Percentiles rank a stretch among this genome's conserved stretches.
These are phyloP conservation scores for Mylabris phalerata DNA, from an alignment of 1,140 invertebrate genomes.

Conservation along the genomic window DNA sequence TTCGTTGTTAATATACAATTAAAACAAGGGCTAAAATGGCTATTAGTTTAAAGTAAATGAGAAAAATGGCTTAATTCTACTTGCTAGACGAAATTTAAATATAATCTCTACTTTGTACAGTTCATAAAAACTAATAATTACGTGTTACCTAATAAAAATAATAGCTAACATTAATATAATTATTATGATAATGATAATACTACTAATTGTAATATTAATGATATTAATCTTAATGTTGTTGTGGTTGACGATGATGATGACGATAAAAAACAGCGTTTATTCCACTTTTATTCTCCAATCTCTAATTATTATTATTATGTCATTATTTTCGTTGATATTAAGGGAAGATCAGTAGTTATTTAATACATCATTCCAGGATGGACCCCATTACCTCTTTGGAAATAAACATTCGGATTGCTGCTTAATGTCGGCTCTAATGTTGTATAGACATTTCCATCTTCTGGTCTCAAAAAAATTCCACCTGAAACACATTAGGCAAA, in stretches of 20 bases:
- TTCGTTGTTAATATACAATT: conserved; percentile 18
- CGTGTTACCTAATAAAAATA: conserved; percentile 1
- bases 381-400: conserved; percentile 66
- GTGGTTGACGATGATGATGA: not conserved
- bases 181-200: not conserved
- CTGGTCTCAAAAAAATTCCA: conserved; percentile 63
- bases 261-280: no score
- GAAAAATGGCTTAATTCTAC: conserved; percentile 8
- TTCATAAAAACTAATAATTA: not conserved
- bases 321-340: no score
- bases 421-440: conserved; percentile 74
- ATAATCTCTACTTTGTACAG: conserved; percentile 10
- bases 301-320: no score
- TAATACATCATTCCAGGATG: conserved; percentile 75
- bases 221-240: not conserved
- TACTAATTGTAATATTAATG: not conserved
- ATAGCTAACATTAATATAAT: conserved; percentile 1
- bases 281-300: no score
- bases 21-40: conserved; percentile 7
- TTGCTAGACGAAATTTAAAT: not conserved
- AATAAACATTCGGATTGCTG: conserved; percentile 78
- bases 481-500: conserved; percentile 45
- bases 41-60: conserved; percentile 6
- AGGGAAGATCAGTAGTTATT: conserved; percentile 40
- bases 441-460: conserved; percentile 73